phyloP scores from a whole-genome alignment of 2,888 invertebrate species.

The Biston stratarius region DNA sequence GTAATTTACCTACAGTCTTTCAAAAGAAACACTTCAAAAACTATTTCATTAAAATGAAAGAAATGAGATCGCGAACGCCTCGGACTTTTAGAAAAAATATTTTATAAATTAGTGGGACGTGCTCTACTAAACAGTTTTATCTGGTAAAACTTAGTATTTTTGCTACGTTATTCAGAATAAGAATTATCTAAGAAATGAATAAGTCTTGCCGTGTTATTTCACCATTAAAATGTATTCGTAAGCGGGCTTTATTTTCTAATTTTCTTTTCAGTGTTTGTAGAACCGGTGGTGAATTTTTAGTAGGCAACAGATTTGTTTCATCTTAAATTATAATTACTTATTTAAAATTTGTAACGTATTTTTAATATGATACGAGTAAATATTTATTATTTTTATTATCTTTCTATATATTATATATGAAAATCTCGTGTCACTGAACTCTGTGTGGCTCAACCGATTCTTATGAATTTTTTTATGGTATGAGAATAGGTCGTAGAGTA shows the following conservation, averaged over 20 bases:
- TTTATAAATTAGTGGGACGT: constrained; percentile 17
- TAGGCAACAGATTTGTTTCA: constrained; percentile 1
- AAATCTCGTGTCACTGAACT: too few relatives aligned
- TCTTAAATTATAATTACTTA: constrained; percentile 7
- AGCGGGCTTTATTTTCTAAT: constrained; percentile 15
- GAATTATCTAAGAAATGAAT: constrained; percentile 15
- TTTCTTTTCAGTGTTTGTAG: constrained; percentile 1
- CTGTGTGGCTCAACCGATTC: too few relatives aligned
- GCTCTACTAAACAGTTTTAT: constrained; percentile 3
- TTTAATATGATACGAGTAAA: neutral
- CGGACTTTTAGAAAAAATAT: constrained; percentile 2
- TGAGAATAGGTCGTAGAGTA: too few relatives aligned
- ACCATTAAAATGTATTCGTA: constrained; percentile 15
- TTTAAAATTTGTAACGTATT: neutral
- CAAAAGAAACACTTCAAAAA: constrained; percentile 5
- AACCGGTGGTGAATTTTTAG: constrained; percentile 9
- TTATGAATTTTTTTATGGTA: too few relatives aligned
- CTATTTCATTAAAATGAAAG: constrained; percentile 14
- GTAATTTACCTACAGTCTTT: neutral
- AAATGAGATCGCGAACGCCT: constrained; percentile 3
- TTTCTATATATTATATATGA: too few relatives aligned
- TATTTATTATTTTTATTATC: too few relatives aligned
- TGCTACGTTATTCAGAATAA: constrained; percentile 20
- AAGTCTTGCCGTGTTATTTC: constrained; percentile 17
- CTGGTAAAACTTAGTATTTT: constrained; percentile 34